These are phyloP conservation scores for Morone saxatilis DNA, from an alignment of 2,113 vertebrate genomes.

Conservation along the genomic window DNA sequence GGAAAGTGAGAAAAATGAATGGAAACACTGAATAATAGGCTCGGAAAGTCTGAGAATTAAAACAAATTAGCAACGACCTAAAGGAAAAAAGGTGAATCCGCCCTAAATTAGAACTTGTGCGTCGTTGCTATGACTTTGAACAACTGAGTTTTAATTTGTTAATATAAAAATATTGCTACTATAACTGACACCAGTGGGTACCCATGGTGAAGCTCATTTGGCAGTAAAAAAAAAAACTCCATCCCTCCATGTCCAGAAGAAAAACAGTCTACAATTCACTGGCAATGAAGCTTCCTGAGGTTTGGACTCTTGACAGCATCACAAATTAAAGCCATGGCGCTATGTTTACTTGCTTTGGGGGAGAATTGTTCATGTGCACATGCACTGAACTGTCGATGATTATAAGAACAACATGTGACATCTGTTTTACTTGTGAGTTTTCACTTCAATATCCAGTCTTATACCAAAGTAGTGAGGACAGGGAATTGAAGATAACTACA, in stretches of 20 bases:
- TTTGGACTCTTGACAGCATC: conserved; percentile 56
- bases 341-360: conserved; percentile 50
- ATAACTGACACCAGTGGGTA: conserved; percentile 20
- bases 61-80: background rate
- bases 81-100: background rate
- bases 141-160: conserved; percentile 40
- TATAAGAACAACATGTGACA: conserved; percentile 65
- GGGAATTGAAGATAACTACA: background rate
- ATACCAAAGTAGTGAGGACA: background rate
- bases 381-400: conserved; percentile 56
- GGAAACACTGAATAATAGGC: background rate
- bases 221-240: background rate
- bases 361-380: conserved; percentile 42
- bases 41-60: background rate
- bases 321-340: conserved; percentile 58
- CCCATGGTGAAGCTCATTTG: conserved; percentile 13
- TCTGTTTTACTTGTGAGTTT: conserved; percentile 63
- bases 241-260: conserved; percentile 21
- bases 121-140: background rate
- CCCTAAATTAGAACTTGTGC: conserved; percentile 7
- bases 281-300: conserved; percentile 55
- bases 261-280: conserved; percentile 38
- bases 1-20: conserved; percentile 22
- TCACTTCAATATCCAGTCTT: conserved; percentile 38
- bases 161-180: conserved; percentile 22